Base-by-base conservation (phyloP, 30 jellyfish, hydroid and myxozoan species). In the Phacellophora camtschatica region DNA sequence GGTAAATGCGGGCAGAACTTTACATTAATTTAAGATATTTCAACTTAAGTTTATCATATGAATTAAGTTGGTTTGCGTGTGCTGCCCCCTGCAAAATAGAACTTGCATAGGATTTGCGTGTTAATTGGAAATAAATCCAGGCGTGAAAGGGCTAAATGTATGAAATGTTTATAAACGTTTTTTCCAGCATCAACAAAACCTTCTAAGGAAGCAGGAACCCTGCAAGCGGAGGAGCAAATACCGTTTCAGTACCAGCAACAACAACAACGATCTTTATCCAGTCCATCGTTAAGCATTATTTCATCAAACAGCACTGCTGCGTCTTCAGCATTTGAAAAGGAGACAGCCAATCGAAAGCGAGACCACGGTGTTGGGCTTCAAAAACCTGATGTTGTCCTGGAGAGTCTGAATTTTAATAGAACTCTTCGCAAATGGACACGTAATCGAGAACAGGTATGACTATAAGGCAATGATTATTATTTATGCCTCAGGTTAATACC, bases 371-470 rank as follows among this genome's bases (percentile, higher is more conserved):
- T 62, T 43, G 49, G 29, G 12, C 50, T 30, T 6, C 88, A 42
- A 70, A 59, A 97, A 6, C 99, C 99, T 12, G 99, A 94, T 68
- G 35, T 94, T 24, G 34, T 94, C 11, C 28, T 88, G 23, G 92
- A 81, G 65, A 88, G 96, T 48, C 58, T 94, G 59, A 89, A 94
- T 31, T 94, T 67, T 82, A 87, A 79, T 48, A 94, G 97, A 2
- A 37, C 88, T 18, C 70, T 94, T 25, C 66, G 97, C 18, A 83
- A 83, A 72, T 94, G 99, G 99, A 59, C 95, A 18, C 32, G 97
- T 2, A 95, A 81, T 36, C 87, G 69, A 45, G 99, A 87, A 28
- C 90, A 76, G 92, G 96, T 87, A 29, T n/a, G 88, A 7, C 61
- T 25, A 0, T n/a, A n/a, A n/a, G n/a, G n/a, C n/a, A n/a, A n/a